Evolutionary conservation across 2,797 vertebrate genomes (phyloP).

Genomic region (Paramormyrops hopkinsi): DNA sequence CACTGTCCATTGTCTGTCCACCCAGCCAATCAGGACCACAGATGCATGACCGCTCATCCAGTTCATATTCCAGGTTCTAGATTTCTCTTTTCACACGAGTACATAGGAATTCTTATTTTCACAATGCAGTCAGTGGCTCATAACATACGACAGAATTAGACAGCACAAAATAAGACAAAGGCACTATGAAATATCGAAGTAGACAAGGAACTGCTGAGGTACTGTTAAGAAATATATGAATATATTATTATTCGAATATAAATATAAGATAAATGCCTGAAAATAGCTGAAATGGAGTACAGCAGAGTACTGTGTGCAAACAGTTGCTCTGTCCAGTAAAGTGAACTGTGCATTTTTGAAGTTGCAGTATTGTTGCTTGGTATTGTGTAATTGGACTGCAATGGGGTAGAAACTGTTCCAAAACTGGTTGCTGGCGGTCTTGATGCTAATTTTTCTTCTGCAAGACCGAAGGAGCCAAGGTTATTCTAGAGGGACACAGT

Average conservation of each 20-base stretch:
- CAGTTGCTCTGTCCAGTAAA: neutral
- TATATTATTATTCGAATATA: neutral
- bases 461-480: neutral
- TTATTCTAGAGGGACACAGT: neutral
- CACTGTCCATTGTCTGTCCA: neutral
- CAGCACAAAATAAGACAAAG: neutral
- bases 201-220: neutral
- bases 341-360: neutral
- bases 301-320: neutral
- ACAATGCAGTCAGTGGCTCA: neutral
- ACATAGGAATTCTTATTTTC: neutral
- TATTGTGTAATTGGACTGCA: neutral
- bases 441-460: neutral
- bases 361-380: neutral
- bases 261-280: neutral
- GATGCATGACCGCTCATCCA: neutral
- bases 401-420: neutral
- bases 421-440: neutral
- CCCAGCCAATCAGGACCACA: neutral
- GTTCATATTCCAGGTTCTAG: neutral
- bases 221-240: neutral
- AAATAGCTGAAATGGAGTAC: neutral
- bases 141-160: neutral
- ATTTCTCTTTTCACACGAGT: neutral
- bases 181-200: neutral